A percentile compares a stretch with the other conserved stretches of the same genome.
phyloP scores from a whole-genome alignment of 2,797 vertebrate genomes.

The Sylvilagus floridanus region DNA sequence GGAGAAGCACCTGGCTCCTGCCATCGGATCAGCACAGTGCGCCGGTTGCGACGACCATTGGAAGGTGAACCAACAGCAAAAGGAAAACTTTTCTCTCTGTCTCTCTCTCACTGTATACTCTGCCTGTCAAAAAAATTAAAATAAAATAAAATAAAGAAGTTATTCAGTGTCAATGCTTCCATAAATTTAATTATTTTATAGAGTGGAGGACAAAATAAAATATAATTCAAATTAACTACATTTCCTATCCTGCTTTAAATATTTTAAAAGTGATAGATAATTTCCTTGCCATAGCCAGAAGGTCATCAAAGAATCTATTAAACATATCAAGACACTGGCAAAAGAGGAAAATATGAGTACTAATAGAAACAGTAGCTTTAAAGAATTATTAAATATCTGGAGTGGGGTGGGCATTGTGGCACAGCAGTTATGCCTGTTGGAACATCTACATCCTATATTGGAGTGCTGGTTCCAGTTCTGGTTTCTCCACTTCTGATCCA shows the following conservation, averaged over 20 bases:
- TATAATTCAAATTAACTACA: conserved; percentile 1
- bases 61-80: no score
- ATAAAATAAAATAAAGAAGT: not conserved
- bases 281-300: not conserved
- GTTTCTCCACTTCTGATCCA: no score
- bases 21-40: no score
- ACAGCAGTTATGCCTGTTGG: no score
- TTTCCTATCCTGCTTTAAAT: not conserved
- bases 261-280: not conserved
- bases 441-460: no score
- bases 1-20: no score
- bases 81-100: no score
- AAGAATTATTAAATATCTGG: not conserved
- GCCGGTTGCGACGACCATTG: no score
- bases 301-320: not conserved
- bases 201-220: not conserved
- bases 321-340: not conserved
- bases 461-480: no score
- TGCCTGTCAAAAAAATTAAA: no score
- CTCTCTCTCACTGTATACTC: no score
- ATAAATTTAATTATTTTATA: conserved; percentile 15
- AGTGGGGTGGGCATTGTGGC: no score
- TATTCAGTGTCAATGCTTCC: not conserved
- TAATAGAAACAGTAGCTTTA: not conserved
- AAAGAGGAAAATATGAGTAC: not conserved